Conservation (phyloP, 2,113 vertebrate species). For the Syrrhaptes paradoxus region DNA sequence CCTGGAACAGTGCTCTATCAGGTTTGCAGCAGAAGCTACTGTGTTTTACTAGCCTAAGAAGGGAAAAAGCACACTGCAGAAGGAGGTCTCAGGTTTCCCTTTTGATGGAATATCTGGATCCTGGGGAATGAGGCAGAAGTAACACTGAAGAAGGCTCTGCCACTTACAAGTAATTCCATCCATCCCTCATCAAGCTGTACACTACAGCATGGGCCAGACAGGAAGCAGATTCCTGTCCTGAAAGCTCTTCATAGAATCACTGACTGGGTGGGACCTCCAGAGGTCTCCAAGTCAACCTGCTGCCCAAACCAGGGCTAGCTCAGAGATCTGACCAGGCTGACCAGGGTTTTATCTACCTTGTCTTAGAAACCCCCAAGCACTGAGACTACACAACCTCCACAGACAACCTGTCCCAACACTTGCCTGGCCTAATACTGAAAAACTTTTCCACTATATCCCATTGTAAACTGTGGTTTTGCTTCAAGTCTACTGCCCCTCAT, state of each 20-base stretch:
- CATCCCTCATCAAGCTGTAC: neutral
- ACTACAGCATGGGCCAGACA: neutral
- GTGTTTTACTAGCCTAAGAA: neutral
- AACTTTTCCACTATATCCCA: neutral
- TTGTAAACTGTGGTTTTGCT: neutral
- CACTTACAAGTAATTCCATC: neutral
- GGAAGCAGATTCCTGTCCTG: neutral
- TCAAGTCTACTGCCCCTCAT: neutral
- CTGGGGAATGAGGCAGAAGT: neutral
- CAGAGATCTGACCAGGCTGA: neutral
- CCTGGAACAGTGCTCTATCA: neutral
- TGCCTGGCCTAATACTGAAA: neutral
- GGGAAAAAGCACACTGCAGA: neutral
- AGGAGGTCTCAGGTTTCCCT: neutral
- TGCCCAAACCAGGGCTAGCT: neutral
- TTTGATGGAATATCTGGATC: neutral
- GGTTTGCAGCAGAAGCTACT: neutral
- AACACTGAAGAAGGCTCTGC: neutral
- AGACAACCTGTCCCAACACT: neutral
- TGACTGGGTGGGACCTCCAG: neutral
- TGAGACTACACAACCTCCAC: neutral
- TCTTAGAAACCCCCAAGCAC: neutral
- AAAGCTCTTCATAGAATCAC: neutral
- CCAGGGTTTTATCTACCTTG: neutral
- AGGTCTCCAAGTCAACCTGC: neutral